These are phyloP conservation scores for Pegoplata infirma DNA, from an alignment of 2,888 invertebrate genomes.

Conservation along the genomic window DNA sequence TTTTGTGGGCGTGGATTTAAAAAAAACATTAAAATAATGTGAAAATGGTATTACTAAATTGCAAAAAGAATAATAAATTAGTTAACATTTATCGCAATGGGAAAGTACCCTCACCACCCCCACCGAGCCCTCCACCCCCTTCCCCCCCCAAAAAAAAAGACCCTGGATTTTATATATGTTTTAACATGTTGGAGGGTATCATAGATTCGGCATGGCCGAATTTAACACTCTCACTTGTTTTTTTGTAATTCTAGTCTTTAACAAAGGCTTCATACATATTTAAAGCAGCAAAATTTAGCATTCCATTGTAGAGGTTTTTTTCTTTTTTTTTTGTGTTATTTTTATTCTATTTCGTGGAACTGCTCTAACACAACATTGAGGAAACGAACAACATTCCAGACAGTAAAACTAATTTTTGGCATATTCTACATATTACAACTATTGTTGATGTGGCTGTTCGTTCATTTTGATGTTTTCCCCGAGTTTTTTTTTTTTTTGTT, in stretches of 20 bases:
- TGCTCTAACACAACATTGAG: constrained; percentile 5
- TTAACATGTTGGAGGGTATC: no score
- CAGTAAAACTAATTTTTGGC: constrained; percentile 48
- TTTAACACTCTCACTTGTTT: no score
- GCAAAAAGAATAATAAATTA: no score
- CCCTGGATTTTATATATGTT: no score
- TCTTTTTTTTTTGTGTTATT: background rate
- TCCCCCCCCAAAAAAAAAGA: no score
- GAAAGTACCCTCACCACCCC: no score
- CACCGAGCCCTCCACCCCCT: no score
- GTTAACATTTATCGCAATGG: no score
- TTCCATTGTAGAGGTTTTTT: constrained; percentile 1
- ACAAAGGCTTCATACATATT: constrained; percentile 26
- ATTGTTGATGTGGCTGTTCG: constrained; percentile 32
- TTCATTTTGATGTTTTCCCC: constrained; percentile 24
- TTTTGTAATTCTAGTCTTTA: constrained; percentile 32
- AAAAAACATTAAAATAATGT: no score
- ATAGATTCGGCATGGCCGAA: no score
- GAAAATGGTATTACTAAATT: no score
- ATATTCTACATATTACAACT: constrained; percentile 51
- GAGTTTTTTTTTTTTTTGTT: background rate
- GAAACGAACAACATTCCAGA: constrained; percentile 36
- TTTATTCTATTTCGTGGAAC: background rate
- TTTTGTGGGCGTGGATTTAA: no score
- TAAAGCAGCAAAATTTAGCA: constrained; percentile 26